phyloP scores from a whole-genome alignment of 2,797 vertebrate genomes.

The Rhinichthys osculus region DNA sequence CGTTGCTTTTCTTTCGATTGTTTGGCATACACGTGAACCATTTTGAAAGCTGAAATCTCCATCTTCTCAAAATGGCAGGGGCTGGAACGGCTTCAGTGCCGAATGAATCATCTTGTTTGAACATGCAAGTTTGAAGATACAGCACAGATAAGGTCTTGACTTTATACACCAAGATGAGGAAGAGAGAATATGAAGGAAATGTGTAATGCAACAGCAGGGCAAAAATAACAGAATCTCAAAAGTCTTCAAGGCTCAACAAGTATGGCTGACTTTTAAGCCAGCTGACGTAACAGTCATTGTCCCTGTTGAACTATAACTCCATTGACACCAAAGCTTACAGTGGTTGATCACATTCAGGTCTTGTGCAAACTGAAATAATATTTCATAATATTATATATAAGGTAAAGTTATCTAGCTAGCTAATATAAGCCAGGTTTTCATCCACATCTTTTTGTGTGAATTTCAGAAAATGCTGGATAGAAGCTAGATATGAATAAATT shows the following conservation, averaged over 20 bases:
- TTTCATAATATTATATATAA: not conserved
- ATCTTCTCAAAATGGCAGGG: slow-evolving; percentile 57
- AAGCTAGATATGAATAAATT: not conserved
- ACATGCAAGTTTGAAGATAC: slow-evolving; percentile 33
- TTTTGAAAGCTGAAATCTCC: slow-evolving; percentile 41
- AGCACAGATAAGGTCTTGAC: slow-evolving; percentile 19
- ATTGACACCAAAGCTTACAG: not conserved
- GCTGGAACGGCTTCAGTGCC: slow-evolving; percentile 17
- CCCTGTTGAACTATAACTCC: not conserved
- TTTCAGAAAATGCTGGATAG: not conserved
- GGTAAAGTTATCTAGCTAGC: not conserved
- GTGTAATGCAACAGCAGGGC: not conserved
- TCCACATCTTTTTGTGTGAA: not conserved
- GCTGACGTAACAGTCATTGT: not conserved
- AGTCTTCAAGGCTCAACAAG: not conserved
- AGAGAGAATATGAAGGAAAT: not conserved
- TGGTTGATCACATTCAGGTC: not conserved
- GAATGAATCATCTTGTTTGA: slow-evolving; percentile 32
- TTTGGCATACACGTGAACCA: slow-evolving; percentile 42
- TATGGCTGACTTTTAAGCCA: not conserved
- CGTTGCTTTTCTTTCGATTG: slow-evolving; percentile 34
- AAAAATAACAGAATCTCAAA: not conserved
- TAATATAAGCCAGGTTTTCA: not conserved
- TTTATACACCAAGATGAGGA: not conserved
- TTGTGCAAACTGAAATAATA: not conserved